Evolutionary conservation across 2,888 invertebrate species (phyloP), one percentile per base, ranked within the genome.

Genomic region (Spodoptera littoralis): DNA sequence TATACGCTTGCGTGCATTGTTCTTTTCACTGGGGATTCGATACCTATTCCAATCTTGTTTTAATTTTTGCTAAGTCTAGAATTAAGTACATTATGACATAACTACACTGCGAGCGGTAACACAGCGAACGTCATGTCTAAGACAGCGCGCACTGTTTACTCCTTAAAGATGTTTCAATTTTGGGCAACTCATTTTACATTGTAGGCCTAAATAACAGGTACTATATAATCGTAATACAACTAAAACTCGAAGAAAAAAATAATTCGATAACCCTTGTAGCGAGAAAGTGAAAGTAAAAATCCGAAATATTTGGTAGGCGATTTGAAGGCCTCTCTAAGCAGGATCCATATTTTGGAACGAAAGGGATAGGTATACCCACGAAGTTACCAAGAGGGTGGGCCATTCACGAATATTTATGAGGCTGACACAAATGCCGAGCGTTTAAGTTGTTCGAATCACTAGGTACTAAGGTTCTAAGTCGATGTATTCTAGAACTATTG

Each of bases 1-100:
- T 47, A 63, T 53, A 44, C 42, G 75, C 56, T 64, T 57, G 75
- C 59, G 70, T 59, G 57, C 62, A 48, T 59, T 49, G 27, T 63
- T 56, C 13, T 13, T 3, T 69, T 48, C n/a, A 45, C 41, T 27
- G 11, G 4, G 43, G 24, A 24, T 48, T 49, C 13, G 42, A 36
- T 36, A 36, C 36, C 36, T 36, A 36, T 6, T 36, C 36, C 36
- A 11, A 30, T 53, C 42, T 8, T 45, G 44, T 41, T 44, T 62
- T 50, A 41, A 8, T n/a, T 55, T 30, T 30, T 62, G 12, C 27
- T 43, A 42, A 43, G 9, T 8, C 12, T 51, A 49, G 30, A 11
- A 47, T 47, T 12, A 47, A 4, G 24, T 36, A 9, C 36, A 36
- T 8, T 36, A 8, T 36, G 9, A 22, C 11, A 4, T 22, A 18